Evolutionary conservation across 2,113 vertebrate genomes (phyloP), one percentile per base, ranked within the genome.

Genomic region (Ariopsis seemanni): DNA sequence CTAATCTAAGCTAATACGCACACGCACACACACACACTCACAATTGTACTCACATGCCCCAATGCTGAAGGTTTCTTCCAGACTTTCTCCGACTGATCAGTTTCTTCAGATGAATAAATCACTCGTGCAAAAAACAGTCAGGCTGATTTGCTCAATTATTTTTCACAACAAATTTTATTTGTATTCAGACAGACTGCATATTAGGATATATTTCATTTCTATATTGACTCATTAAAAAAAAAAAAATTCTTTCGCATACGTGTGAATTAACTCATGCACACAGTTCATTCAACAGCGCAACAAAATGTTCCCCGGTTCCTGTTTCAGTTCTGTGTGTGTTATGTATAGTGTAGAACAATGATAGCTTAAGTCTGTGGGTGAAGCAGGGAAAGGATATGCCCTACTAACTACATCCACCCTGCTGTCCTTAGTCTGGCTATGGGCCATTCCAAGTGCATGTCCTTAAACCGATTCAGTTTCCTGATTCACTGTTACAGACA

Each of bases 321-420:
- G 62, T 86, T 58, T 81, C 34, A 57, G 52, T 55, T 55, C 62
- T 67, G 60, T 79, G 85, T 22, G 62, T 86, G 78, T 67, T 86
- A 81, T 86, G 85, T 53, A 86, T n/a, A 57, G 85, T 71, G 63
- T 50, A 58, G 86, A 88, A 87, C 85, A 90, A 86, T 85, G 93
- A 93, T 92, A 93, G 93, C 92, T 92, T 93, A 92, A 90, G 83
- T 92, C 91, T 91, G 92, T 91, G 90, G 92, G 91, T 91, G 85
- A 91, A 63, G 81, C 83, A 93, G 92, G 93, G 94, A 92, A 95
- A 96, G 90, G 89, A 58, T 91, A 95, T 92, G 94, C 91, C 90
- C 86, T 94, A 91, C 93, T 94, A 95, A 93, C 94, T 94, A 94
- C 91, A 78, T 87, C 94, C 93, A 95, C 94, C 94, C 93, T 89